Base-by-base conservation (phyloP, 2,888 invertebrate genomes). In the Euproctis similis region DNA sequence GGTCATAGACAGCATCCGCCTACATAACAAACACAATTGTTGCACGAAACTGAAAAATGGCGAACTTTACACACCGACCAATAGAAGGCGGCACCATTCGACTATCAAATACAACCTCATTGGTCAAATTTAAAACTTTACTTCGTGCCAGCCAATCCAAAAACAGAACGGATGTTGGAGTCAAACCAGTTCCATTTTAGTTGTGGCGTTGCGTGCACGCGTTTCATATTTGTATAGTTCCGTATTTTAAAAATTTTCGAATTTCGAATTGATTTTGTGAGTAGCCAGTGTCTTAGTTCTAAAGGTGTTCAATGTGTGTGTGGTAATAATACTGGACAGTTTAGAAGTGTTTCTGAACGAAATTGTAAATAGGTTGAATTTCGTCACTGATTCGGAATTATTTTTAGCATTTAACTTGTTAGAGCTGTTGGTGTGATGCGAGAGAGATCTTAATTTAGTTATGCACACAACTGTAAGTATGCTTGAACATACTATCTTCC, bases 341-440 rank as follows among this genome's bases (percentile, higher is more conserved):
- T 43, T 35, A 34, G 28, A 29, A 37, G 42, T 26, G 32, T 41
- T 44, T 40, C 42, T 23, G 12, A 3, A 39, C 31, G 32, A 39
- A 42, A 33, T 23, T 53, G 61, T 61, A 71, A 67, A 62, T 76
- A 75, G 80, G 69, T 76, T 73, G 69, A 62, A 68, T 73, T 74
- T 74, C 71, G 70, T 76, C 73, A 77, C 50, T 63, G 62, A 62
- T 57, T 56, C 57, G 57, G 57, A 54, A 61, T 68, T 80, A 81
- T 81, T 81, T 81, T 77, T 82, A 82, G 80, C 61, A 61, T 74
- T 72, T 72, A 75, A 78, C 78, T 76, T 78, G 80, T 77, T 76
- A 73, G 72, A 74, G 74, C 65, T 73, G 73, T 71, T 65, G 60
- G 69, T 71, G 71, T 63, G 68, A 62, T 73, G 74, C 60, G 75